Evolutionary conservation across 2,888 invertebrate genomes (phyloP).

Genomic region (Himalopsyche japonica): DNA sequence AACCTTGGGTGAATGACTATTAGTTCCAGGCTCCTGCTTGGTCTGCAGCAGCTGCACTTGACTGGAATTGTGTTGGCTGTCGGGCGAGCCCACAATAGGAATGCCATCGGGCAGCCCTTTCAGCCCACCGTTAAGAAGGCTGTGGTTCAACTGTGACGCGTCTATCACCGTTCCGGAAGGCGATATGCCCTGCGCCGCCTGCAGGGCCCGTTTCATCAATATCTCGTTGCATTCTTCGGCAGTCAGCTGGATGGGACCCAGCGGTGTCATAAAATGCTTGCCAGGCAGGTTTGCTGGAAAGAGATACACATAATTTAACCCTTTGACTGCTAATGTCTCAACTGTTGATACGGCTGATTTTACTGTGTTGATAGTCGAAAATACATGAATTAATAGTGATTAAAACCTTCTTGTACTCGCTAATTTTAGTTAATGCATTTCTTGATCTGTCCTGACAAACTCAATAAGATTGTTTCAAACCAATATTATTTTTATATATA

Average conservation of each 20-base stretch:
- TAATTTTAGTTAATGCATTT: too few species aligned
- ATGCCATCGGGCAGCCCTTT: conserved; percentile 47
- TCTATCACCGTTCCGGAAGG: conserved; percentile 54
- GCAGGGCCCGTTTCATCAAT: conserved; percentile 73
- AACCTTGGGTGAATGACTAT: conserved; percentile 60
- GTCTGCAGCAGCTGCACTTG: conserved; percentile 58
- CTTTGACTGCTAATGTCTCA: too few species aligned
- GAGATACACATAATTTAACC: not conserved
- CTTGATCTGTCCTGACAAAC: too few species aligned
- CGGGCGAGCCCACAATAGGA: conserved; percentile 43
- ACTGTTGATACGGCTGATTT: too few species aligned
- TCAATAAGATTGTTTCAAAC: too few species aligned
- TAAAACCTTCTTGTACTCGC: too few species aligned
- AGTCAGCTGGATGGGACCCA: conserved; percentile 73
- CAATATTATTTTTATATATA: too few species aligned
- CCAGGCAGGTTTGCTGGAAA: conserved; percentile 46
- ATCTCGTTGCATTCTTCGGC: conserved; percentile 80
- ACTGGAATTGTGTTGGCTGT: conserved; percentile 48
- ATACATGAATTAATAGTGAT: too few species aligned
- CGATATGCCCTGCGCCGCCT: conserved; percentile 63
- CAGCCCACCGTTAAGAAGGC: conserved; percentile 53
- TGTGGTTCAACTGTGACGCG: conserved; percentile 55
- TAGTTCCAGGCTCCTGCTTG: conserved; percentile 64
- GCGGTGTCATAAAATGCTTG: conserved; percentile 71
- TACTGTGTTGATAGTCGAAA: too few species aligned